Evolutionary conservation across 2,888 invertebrate genomes (phyloP).

Genomic region (Lochmaea crataegi): DNA sequence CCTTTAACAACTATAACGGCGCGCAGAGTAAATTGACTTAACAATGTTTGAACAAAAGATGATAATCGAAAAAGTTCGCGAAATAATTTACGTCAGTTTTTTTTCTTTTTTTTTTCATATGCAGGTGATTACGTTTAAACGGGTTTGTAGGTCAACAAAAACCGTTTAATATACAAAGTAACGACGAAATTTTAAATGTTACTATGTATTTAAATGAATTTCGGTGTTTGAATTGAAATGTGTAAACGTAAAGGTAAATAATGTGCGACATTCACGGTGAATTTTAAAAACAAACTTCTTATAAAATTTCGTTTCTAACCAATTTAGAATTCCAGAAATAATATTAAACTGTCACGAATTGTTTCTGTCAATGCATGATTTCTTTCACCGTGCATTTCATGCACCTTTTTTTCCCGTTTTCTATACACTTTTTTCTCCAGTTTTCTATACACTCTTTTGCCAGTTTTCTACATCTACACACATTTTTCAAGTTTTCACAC

Average conservation of each 20-base stretch:
- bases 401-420: too few relatives aligned
- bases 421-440: too few relatives aligned
- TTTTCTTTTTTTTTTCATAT: too few relatives aligned
- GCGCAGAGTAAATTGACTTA: neutral
- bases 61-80: conserved; percentile 6
- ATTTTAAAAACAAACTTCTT: neutral
- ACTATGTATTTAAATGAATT: conserved; percentile 2
- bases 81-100: neutral
- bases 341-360: too few relatives aligned
- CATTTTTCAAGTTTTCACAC: too few relatives aligned
- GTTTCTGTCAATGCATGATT: too few relatives aligned
- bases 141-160: neutral
- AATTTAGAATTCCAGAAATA: too few relatives aligned
- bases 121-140: neutral
- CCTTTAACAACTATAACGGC: neutral
- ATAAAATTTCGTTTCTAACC: neutral
- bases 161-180: neutral
- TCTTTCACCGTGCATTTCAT: too few relatives aligned
- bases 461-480: too few relatives aligned
- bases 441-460: too few relatives aligned
- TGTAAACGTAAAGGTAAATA: neutral
- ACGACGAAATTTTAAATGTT: neutral
- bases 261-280: neutral
- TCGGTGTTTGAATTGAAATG: neutral
- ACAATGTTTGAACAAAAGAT: neutral